phyloP scores from a whole-genome alignment of 2,888 invertebrate genomes.

The Cheilosia scutellata region DNA sequence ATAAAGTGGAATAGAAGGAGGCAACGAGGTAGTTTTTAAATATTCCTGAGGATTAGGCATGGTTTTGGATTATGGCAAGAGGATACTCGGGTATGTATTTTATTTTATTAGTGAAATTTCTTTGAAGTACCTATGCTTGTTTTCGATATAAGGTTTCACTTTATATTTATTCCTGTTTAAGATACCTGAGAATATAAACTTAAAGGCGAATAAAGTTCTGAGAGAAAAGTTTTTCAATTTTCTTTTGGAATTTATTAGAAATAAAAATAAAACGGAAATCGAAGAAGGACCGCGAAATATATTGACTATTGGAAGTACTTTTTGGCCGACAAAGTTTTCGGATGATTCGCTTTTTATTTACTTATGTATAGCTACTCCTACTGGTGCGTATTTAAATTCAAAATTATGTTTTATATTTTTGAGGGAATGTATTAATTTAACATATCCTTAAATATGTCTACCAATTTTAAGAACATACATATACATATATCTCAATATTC shows the following conservation, averaged over 20 bases:
- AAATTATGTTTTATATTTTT: too few relatives aligned
- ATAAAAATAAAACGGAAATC: background rate
- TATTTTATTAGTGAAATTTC: constrained; percentile 7
- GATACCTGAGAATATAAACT: constrained; percentile 37
- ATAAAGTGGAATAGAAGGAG: constrained; percentile 16
- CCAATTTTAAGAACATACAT: too few relatives aligned
- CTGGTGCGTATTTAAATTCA: too few relatives aligned
- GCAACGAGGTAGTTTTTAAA: constrained; percentile 2
- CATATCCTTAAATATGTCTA: too few relatives aligned
- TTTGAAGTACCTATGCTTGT: background rate
- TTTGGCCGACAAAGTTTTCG: background rate
- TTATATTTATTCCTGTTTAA: constrained; percentile 2
- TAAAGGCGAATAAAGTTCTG: constrained; percentile 1
- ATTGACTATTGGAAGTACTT: background rate
- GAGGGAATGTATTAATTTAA: too few relatives aligned
- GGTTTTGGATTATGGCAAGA: constrained; percentile 60
- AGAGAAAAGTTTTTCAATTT: background rate
- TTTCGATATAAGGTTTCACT: constrained; percentile 8
- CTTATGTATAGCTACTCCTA: too few relatives aligned
- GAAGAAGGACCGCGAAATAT: too few relatives aligned
- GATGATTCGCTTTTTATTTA: too few relatives aligned
- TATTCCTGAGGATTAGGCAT: constrained; percentile 61
- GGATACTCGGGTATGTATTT: constrained; percentile 46
- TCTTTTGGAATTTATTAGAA: constrained; percentile 16
- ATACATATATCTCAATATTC: too few relatives aligned